These are phyloP conservation scores for Amphilophus citrinellus DNA, from an alignment of 2,113 vertebrate species.

Conservation along the genomic window DNA sequence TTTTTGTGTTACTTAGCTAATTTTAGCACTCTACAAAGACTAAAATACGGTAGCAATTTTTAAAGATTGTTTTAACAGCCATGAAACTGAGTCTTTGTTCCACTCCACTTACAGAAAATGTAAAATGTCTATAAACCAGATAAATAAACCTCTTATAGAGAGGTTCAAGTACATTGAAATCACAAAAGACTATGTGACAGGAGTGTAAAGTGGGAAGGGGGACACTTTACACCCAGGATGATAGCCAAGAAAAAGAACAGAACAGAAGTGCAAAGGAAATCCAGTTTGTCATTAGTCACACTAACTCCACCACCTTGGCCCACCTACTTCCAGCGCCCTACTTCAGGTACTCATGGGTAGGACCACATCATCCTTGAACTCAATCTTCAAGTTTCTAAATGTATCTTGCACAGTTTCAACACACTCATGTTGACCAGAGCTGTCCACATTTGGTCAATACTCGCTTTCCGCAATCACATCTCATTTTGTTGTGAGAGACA, in stretches of 20 bases:
- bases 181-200: background rate
- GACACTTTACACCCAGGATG: background rate
- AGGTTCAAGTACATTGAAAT: background rate
- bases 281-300: constrained; percentile 11
- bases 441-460: background rate
- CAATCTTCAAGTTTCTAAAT: constrained; percentile 5
- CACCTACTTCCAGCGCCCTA: constrained; percentile 13
- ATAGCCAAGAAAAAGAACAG: constrained; percentile 2
- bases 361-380: constrained; percentile 16
- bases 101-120: background rate
- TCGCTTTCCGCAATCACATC: background rate
- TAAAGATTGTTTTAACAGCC: too few relatives aligned
- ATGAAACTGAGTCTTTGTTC: background rate
- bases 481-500: background rate
- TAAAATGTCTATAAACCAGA: background rate
- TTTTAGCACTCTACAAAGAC: too few relatives aligned
- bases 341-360: constrained; percentile 6
- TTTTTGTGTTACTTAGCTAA: too few relatives aligned
- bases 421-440: background rate
- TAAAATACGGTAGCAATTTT: too few relatives aligned
- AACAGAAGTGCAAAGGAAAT: background rate
- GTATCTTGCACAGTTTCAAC: background rate
- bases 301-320: background rate
- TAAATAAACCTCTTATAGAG: background rate
- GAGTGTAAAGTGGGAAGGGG: background rate